These are phyloP conservation scores for Hassar affinis DNA, from an alignment of 2,113 vertebrate species.

Conservation along the genomic window DNA sequence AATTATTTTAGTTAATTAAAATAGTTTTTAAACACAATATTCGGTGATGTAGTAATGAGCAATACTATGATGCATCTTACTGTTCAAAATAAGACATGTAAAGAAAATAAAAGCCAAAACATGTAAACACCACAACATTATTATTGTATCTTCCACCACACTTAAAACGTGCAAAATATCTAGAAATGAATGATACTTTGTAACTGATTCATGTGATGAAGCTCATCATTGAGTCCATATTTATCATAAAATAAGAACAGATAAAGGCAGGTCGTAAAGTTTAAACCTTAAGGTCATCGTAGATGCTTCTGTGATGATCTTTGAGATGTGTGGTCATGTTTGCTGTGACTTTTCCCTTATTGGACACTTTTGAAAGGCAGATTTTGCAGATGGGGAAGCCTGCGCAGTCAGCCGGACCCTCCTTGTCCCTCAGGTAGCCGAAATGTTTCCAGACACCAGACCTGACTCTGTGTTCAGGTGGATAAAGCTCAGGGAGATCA, in stretches of 20 bases:
- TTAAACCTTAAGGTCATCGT: constrained; percentile 36
- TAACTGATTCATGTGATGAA: background rate
- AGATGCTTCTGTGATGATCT: constrained; percentile 32
- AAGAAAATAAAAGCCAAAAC: background rate
- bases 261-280: background rate
- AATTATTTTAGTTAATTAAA: background rate
- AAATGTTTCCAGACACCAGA: constrained; percentile 44
- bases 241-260: background rate
- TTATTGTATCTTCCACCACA: background rate
- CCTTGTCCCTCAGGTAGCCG: constrained; percentile 31
- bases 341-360: constrained; percentile 42
- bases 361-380: constrained; percentile 44
- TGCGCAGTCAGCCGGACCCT: constrained; percentile 24
- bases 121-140: background rate
- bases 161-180: background rate
- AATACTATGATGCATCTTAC: background rate
- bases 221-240: background rate
- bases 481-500: constrained; percentile 24
- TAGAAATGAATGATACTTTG: background rate
- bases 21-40: background rate
- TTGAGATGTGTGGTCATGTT: constrained; percentile 40
- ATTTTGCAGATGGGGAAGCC: constrained; percentile 46
- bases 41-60: background rate
- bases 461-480: constrained; percentile 36
- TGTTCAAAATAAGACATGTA: background rate